These are phyloP conservation scores for Muricea muricata DNA, from an alignment of 92 coral and sea anemone species.

Conservation along the genomic window DNA sequence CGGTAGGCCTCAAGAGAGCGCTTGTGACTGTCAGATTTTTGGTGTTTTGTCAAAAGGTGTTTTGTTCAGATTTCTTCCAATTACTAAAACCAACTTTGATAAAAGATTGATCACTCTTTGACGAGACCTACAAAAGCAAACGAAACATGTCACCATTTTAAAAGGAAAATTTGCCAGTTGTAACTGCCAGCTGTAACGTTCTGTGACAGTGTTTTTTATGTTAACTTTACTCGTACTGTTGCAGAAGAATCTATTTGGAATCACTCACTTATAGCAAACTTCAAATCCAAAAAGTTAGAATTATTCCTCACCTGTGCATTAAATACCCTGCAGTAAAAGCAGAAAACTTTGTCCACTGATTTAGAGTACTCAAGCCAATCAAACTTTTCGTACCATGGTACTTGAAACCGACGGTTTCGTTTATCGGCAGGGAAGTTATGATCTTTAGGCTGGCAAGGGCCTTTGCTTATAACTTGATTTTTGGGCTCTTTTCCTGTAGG, in stretches of 20 bases:
- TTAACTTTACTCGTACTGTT: background rate
- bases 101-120: conserved; percentile 27
- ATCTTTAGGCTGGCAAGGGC: conserved; percentile 27
- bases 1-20: conserved; percentile 24
- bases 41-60: conserved; percentile 23
- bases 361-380: conserved; percentile 25
- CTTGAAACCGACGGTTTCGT: conserved; percentile 30
- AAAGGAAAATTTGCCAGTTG: background rate
- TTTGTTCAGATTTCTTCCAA: conserved; percentile 18
- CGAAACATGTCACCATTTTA: background rate
- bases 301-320: conserved; percentile 24
- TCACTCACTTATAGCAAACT: conserved; percentile 1
- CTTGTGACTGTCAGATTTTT: conserved; percentile 40
- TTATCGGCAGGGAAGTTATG: conserved; percentile 26
- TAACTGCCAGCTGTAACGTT: background rate
- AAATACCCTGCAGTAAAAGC: conserved; percentile 36
- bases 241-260: background rate
- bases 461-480: conserved; percentile 18
- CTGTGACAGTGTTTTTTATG: background rate
- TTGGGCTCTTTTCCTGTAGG: background rate
- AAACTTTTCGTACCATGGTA: conserved; percentile 32
- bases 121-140: background rate
- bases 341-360: conserved; percentile 27
- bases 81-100: conserved; percentile 32
- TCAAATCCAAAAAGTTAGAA: background rate